These are phyloP conservation scores for Ophion obscuratus DNA, from an alignment of 2,888 invertebrate species.

Conservation along the genomic window DNA sequence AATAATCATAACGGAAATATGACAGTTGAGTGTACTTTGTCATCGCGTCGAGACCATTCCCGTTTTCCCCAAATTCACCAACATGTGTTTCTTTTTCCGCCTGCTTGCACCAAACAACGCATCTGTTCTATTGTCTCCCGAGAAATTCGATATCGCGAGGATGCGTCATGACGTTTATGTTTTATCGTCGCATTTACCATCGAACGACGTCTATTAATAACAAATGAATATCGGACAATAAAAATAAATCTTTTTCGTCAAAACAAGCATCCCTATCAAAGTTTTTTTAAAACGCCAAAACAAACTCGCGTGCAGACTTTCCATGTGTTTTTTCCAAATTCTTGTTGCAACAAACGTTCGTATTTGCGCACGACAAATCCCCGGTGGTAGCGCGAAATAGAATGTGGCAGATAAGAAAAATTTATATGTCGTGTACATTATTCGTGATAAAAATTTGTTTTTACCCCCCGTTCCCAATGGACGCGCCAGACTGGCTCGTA, in stretches of 20 bases:
- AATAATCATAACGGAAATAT: slow-evolving; percentile 46
- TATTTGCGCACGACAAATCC: background rate
- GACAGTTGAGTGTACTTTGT: slow-evolving; percentile 3
- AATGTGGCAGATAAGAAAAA: background rate
- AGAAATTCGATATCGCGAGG: background rate
- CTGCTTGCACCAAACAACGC: slow-evolving; percentile 23
- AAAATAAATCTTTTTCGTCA: slow-evolving; percentile 8
- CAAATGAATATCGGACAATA: background rate
- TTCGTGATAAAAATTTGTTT: slow-evolving; percentile 20
- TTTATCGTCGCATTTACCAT: slow-evolving; percentile 10
- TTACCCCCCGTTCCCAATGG: slow-evolving; percentile 72
- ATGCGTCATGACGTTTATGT: slow-evolving; percentile 34
- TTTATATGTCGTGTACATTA: background rate
- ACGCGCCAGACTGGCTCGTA: slow-evolving; percentile 72
- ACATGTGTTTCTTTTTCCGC: slow-evolving; percentile 20
- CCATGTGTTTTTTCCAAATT: slow-evolving; percentile 24
- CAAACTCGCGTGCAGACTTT: background rate
- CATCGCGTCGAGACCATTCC: slow-evolving; percentile 11
- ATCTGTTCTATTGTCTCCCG: background rate
- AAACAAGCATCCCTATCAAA: slow-evolving; percentile 7
- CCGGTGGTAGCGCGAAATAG: no score
- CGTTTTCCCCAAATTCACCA: slow-evolving; percentile 20
- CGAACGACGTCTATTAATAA: slow-evolving; percentile 26
- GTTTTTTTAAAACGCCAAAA: background rate
- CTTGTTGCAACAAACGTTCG: slow-evolving; percentile 8